Base-by-base conservation (phyloP, 2,797 vertebrate genomes). In the Micrastur ruficollis region DNA sequence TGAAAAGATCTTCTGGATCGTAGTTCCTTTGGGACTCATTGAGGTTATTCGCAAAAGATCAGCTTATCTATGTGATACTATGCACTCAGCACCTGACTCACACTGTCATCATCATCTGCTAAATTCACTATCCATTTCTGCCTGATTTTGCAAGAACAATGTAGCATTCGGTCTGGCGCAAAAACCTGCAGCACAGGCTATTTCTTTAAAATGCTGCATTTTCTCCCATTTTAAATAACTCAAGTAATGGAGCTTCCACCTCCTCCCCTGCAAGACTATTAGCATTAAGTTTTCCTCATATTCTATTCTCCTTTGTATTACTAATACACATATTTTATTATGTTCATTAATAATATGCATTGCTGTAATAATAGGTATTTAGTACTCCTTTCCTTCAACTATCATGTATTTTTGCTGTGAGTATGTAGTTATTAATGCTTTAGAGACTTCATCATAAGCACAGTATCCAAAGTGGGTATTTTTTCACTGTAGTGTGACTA, bases 341-440 rank as follows among this genome's bases (percentile, higher is more conserved):
- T n/a, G 34, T 53, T 63, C 44, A 76, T 90, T 92, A 80, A 84
- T 82, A 76, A 90, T 50, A 78, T 23, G 12, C 40, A 72, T 68
- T 92, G 38, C 27, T 95, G 22, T 81, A 95, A 86, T 74, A 95
- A 83, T 59, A 94, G 25, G 31, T 86, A 96, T 86, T 94, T 89
- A 86, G 46, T 49, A 65, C 12, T 82, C 56, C 49, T 88, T 88
- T 50, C 46, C 58, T 84, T 81, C 58, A 70, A 42, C 40, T 68
- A 92, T 40, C 42, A 75, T 36, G 70, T 79, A 70, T 68, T 79
- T 50, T 82, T 72, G 12, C 92, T 90, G n/a, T 62, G 26, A 90
- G 3, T 27, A 44, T n/a, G 63, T 78, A 62, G 58, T 75, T 93
- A 84, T 58, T 73, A 88, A 86, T 65, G 46, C 31, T 70, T 84